Base-by-base conservation (phyloP, 35 echinoderm and acorn worm genomes). In the Diadema setosum region DNA sequence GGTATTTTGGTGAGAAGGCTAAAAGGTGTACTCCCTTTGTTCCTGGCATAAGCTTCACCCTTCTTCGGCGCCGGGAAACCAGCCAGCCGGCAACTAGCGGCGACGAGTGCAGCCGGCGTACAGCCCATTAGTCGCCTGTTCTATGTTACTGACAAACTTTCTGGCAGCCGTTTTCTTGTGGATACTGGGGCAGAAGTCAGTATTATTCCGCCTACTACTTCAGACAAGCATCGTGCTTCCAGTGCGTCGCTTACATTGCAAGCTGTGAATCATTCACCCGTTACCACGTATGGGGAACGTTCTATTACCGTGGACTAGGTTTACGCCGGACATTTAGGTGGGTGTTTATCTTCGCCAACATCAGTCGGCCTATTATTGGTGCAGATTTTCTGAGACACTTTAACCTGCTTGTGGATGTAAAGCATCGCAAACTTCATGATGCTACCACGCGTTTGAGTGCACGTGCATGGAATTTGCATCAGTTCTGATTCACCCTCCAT, bases 111-210 rank as follows among this genome's bases (percentile, higher is more conserved):
- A 16, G 0, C 81, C 25, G 81, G 42, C 20, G 5, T 1, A 8
- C 16, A 46, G 43, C 1, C 0, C 25, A 2, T 4, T 6, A 83
- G 81, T 49, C 81, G 81, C 45, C 81, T 83, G 1, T 46, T 55
- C 43, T 83, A 16, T 46, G 32, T 49, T 31, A 83, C 42, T 7
- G 81, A 83, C 14, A 1, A 26, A 26, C 2, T 27, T 12, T 21
- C 39, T 56, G 81, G 81, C 17, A 0, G 3, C 3, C 40, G 81
- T 7, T 83, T 83, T 17, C 43, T 83, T 3, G 45, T 83, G 7
- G 81, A 83, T 31, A 83, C 81, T 26, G 81, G 81, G 17, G 81
- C 81, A 3, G 44, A 49, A 5, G 45, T 83, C 3, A 83, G 81
- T 17, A 46, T 83, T 8, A 4, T 83, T 16, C 81, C 81, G 5